Evolutionary conservation across 2,113 vertebrate species (phyloP).

Genomic region (Opisthocomus hoazin): DNA sequence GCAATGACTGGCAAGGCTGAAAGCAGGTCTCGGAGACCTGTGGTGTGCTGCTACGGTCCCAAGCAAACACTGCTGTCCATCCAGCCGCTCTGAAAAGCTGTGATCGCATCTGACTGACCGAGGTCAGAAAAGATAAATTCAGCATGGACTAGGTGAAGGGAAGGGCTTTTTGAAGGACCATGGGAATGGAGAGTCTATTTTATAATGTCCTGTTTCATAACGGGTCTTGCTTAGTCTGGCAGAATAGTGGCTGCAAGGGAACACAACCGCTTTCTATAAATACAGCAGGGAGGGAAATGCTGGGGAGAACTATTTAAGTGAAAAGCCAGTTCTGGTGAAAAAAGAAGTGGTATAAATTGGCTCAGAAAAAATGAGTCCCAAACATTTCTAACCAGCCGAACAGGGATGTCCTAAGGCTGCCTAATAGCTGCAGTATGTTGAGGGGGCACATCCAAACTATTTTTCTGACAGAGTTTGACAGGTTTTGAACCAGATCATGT

Average conservation of each 20-base stretch:
- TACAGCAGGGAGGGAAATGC: neutral
- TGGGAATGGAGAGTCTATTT: neutral
- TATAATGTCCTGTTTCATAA: constrained; percentile 36
- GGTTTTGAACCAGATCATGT: neutral
- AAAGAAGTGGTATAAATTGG: neutral
- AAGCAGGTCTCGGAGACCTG: neutral
- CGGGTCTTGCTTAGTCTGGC: constrained; percentile 19
- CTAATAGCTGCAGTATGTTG: neutral
- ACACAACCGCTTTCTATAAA: constrained; percentile 34
- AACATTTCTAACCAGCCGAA: neutral
- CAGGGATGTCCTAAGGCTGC: neutral
- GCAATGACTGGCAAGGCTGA: neutral
- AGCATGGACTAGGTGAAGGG: neutral
- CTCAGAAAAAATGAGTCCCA: neutral
- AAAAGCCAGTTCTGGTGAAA: constrained; percentile 5
- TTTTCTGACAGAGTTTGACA: neutral
- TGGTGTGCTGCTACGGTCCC: neutral
- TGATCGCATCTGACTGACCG: neutral
- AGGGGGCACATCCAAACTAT: neutral
- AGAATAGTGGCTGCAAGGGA: constrained; percentile 1
- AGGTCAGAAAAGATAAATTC: neutral
- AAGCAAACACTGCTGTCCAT: neutral
- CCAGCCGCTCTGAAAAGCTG: neutral
- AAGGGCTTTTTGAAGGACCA: neutral
- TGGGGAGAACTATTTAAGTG: constrained; percentile 14